Percentiles rank a stretch among this genome's conserved stretches.
Conservation (phyloP, 1,140 invertebrate species). For the Stenopsyche tienmushanensis region DNA sequence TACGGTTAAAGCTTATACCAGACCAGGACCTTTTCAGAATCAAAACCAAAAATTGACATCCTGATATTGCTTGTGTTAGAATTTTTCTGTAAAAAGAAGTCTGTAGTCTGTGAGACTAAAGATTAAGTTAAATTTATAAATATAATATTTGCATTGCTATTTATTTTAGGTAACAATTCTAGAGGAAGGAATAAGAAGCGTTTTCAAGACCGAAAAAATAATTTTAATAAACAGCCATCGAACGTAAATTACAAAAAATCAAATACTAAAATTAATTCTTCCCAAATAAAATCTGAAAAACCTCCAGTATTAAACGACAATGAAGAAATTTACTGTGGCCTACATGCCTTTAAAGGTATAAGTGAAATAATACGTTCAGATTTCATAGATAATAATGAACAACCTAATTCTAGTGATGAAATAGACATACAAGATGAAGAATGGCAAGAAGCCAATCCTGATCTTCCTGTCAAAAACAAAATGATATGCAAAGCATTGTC, state of each 20-base stretch:
- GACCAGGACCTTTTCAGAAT: no score
- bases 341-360: slow-evolving; percentile 50
- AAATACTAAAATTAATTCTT: no score
- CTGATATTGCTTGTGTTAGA: no score
- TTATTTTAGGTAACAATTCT: slow-evolving; percentile 10
- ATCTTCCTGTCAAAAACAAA: slow-evolving; percentile 34
- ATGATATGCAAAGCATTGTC: slow-evolving; percentile 55
- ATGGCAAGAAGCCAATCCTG: slow-evolving; percentile 41
- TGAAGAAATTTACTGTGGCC: slow-evolving; percentile 46
- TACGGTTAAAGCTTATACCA: no score
- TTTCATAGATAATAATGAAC: slow-evolving; percentile 23
- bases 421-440: slow-evolving; percentile 43
- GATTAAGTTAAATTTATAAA: no score
- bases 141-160: not conserved
- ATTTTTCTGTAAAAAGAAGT: no score
- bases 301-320: slow-evolving; percentile 42
- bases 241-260: not conserved
- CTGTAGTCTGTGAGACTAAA: no score
- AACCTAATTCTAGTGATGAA: slow-evolving; percentile 31
- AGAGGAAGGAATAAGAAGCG: not conserved
- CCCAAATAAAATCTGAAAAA: slow-evolving; percentile 1
- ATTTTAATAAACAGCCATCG: not conserved
- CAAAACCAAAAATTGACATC: no score
- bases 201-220: no score
- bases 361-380: slow-evolving; percentile 39